phyloP scores from a whole-genome alignment of 2,888 invertebrate genomes.

The Tipula lateralis region DNA sequence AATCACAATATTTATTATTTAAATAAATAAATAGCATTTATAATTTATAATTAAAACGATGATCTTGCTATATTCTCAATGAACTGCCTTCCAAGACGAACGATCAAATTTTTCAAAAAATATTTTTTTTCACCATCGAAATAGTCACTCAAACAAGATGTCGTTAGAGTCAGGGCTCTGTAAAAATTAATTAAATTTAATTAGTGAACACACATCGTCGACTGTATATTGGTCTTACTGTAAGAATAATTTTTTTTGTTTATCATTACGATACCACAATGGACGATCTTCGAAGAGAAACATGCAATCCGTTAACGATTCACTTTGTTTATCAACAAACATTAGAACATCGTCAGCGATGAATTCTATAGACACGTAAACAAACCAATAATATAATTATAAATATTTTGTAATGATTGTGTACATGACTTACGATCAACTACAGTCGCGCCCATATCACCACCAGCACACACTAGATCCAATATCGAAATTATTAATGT shows the following conservation, averaged over 20 bases:
- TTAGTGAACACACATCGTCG: neutral
- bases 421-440: neutral
- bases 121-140: neutral
- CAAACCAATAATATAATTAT: neutral
- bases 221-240: neutral
- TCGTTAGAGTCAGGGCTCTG: neutral
- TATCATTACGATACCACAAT: neutral
- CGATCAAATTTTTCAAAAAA: neutral
- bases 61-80: neutral
- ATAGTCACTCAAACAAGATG: neutral
- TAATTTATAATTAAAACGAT: neutral
- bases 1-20: neutral
- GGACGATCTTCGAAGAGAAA: neutral
- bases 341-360: neutral
- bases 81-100: neutral
- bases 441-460: neutral
- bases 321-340: neutral
- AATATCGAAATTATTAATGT: neutral
- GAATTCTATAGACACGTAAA: neutral
- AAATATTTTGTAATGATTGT: too few relatives aligned
- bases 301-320: neutral
- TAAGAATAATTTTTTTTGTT: neutral
- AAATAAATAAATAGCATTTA: neutral
- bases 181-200: neutral
- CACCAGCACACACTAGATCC: neutral